Evolutionary conservation across 2,888 invertebrate genomes (phyloP), one percentile per base, ranked within the genome.

Genomic region (Tenthredo livida): DNA sequence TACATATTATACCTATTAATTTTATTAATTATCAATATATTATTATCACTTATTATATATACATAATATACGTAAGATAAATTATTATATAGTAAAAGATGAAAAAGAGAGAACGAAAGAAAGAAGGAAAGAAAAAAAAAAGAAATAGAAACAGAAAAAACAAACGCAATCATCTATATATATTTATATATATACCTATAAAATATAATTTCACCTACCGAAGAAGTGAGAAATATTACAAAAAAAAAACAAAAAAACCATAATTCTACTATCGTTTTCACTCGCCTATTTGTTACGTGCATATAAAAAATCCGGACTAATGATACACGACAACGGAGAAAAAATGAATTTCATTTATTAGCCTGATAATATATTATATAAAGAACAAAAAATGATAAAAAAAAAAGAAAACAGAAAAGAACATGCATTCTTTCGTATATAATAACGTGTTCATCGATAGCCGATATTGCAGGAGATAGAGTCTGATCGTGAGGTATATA

Each of bases 21-120:
- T 54, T 7, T n/a, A 54, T n/a, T 7, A 54, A n/a, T 54, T 7
- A 54, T 54, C 4, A 54, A 17, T 29, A 29, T 29, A n/a, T 54
- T 7, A 54, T n/a, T n/a, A 54, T n/a, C n/a, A 54, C 12, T 54
- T 7, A 54, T 54, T n/a, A n/a, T 54, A 50, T 2, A 1, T n/a
- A n/a, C n/a, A n/a, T n/a, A n/a, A n/a, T n/a, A n/a, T 54, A n/a
- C 54, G 54, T 54, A 54, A 54, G 54, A 54, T 54, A 54, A 54
- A 54, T 54, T 54, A 54, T 54, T 54, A 54, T 54, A 54, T 54
- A n/a, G 54, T n/a, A 54, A n/a, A 54, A 7, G 6, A n/a, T 17
- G 17, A n/a, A 54, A n/a, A 54, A 50, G n/a, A 50, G 50, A 50
- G 17, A 50, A 50, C 17, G n/a, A n/a, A 17, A 17, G 1, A 50